Conservation (phyloP, 2,888 invertebrate genomes). For the Horisme vitalbata region DNA sequence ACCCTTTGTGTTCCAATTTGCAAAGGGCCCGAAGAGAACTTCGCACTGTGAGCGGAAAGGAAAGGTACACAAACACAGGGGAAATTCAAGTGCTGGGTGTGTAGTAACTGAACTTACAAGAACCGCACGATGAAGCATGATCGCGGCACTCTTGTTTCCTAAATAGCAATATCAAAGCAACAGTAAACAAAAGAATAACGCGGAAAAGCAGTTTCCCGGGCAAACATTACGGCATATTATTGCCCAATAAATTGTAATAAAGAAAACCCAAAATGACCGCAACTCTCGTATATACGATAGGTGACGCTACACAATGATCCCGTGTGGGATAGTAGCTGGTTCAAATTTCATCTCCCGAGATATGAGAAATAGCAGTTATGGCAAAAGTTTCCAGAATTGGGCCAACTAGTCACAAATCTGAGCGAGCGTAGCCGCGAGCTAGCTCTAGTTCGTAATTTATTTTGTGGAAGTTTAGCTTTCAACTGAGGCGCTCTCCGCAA, state of each 20-base stretch:
- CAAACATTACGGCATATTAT: conserved; percentile 27
- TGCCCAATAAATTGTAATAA: conserved; percentile 32
- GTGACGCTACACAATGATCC: conserved; percentile 39
- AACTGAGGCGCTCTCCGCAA: background rate
- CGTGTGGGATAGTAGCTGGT: conserved; percentile 37
- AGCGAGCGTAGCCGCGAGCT: conserved; percentile 24
- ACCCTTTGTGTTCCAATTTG: conserved; percentile 76
- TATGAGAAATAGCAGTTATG: conserved; percentile 44
- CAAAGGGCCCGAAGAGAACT: conserved; percentile 45
- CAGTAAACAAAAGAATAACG: conserved; percentile 25
- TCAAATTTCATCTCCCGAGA: conserved; percentile 45
- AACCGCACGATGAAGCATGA: conserved; percentile 1
- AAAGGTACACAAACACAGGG: conserved; percentile 25
- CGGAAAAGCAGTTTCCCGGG: conserved; percentile 19
- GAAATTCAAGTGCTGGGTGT: conserved; percentile 19
- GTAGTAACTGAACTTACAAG: conserved; percentile 8
- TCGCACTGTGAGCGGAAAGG: conserved; percentile 22
- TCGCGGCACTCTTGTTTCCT: conserved; percentile 6
- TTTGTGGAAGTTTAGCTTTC: conserved; percentile 33
- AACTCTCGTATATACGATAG: conserved; percentile 26
- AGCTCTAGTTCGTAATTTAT: conserved; percentile 39
- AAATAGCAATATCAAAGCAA: conserved; percentile 16
- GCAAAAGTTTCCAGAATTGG: conserved; percentile 45
- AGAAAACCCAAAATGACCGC: conserved; percentile 31
- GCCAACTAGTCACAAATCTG: conserved; percentile 40